phyloP scores from a whole-genome alignment of 2,113 vertebrate genomes.

The Takifugu flavidus region DNA sequence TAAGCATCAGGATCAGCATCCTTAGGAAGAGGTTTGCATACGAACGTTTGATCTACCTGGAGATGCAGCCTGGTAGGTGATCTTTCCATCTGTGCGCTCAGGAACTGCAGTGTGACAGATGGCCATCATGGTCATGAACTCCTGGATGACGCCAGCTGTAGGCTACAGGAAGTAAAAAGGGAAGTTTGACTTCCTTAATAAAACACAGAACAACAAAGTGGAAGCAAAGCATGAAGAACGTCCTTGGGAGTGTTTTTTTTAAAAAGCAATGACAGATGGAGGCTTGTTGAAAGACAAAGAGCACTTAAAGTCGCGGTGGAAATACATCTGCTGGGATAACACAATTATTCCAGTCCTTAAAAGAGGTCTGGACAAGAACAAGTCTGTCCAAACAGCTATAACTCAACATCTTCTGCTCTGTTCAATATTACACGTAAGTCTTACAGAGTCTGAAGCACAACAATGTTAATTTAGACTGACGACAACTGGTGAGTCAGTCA shows the following conservation, averaged over 20 bases:
- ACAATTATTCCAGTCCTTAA: not conserved
- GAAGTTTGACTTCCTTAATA: conserved; percentile 23
- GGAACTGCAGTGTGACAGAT: conserved; percentile 97
- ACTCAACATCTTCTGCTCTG: not conserved
- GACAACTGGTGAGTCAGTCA: conserved; percentile 19
- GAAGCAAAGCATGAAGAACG: too few relatives aligned
- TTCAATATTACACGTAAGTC: not conserved
- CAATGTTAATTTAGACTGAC: conserved; percentile 3
- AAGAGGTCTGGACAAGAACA: not conserved
- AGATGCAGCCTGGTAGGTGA: conserved; percentile 94
- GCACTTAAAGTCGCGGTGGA: not conserved
- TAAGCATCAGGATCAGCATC: not conserved
- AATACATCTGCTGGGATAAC: not conserved
- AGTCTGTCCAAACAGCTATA: not conserved
- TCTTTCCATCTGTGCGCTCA: conserved; percentile 83
- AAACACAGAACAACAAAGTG: too few relatives aligned
- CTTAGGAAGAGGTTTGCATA: not conserved
- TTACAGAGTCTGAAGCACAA: conserved; percentile 18
- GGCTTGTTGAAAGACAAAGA: not conserved
- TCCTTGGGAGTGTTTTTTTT: conserved; percentile 10
- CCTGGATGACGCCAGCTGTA: conserved; percentile 91
- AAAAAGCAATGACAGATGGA: conserved; percentile 21
- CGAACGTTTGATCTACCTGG: conserved; percentile 79
- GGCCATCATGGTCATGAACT: conserved; percentile 99
- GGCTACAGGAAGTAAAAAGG: conserved; percentile 73